Conservation (phyloP, 2,113 vertebrate genomes). For the Cryptomyrus ogoouensis region DNA sequence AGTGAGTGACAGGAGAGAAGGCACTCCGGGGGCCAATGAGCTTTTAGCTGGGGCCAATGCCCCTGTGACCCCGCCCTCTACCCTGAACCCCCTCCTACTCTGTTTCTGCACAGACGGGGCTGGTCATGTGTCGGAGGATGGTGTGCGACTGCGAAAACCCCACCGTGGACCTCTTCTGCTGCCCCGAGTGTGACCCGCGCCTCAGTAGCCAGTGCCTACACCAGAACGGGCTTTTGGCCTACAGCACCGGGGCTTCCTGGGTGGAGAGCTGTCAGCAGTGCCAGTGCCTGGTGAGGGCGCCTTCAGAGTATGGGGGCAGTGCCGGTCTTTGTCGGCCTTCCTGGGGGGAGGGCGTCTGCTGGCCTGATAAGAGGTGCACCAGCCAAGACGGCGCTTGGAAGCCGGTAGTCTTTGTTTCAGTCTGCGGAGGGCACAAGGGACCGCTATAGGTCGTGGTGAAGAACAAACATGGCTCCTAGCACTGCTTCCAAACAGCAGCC, state of each 20-base stretch:
- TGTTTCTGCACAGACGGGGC: conserved; percentile 64
- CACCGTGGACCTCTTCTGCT: conserved; percentile 89
- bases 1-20: neutral
- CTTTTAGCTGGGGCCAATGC: neutral
- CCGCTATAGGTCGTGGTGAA: too few species aligned
- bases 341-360: neutral
- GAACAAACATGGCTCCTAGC: neutral
- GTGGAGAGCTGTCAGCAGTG: conserved; percentile 93
- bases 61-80: neutral
- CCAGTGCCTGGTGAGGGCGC: conserved; percentile 81
- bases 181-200: conserved; percentile 90
- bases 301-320: neutral
- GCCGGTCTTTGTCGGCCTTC: neutral
- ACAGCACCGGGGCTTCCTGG: conserved; percentile 92
- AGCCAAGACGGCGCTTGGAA: neutral
- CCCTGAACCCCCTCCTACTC: neutral
- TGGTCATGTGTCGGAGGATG: conserved; percentile 94
- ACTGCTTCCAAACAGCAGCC: neutral
- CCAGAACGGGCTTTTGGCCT: conserved; percentile 81
- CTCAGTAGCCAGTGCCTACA: conserved; percentile 91
- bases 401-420: neutral
- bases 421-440: neutral
- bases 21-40: neutral
- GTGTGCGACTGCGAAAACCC: conserved; percentile 98
- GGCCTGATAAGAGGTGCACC: neutral